Evolutionary conservation across 2,113 vertebrate species (phyloP).

Genomic region (Oophaga pumilio): DNA sequence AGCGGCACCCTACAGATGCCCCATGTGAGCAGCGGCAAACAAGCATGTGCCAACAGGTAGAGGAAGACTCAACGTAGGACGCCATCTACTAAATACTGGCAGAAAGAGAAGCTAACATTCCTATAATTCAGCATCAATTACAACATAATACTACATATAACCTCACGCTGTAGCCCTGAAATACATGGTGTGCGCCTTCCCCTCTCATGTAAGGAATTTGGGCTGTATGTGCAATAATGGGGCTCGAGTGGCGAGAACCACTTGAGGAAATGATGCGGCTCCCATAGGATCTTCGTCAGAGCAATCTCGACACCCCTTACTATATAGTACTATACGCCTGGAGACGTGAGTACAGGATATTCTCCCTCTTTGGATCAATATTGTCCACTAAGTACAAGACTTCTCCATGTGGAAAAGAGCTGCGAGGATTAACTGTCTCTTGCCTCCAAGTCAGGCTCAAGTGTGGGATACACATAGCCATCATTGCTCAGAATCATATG

Average conservation of each 20-base stretch:
- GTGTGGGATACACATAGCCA: not conserved
- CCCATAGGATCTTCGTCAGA: constrained; percentile 13
- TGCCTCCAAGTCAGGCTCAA: not conserved
- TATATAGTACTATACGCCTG: not conserved
- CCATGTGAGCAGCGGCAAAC: not conserved
- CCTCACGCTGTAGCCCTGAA: not conserved
- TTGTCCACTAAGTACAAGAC: constrained; percentile 13
- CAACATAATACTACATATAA: no score
- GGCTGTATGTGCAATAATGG: constrained; percentile 66
- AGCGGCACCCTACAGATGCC: not conserved
- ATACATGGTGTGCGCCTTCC: not conserved
- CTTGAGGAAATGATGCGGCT: constrained; percentile 31
- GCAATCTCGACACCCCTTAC: not conserved
- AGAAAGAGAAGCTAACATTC: not conserved
- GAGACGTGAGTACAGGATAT: not conserved
- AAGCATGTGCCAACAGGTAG: not conserved
- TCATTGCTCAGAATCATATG: not conserved
- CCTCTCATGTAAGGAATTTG: not conserved
- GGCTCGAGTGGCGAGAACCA: constrained; percentile 6
- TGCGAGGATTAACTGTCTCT: not conserved
- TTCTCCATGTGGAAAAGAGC: not conserved
- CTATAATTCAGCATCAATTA: no score
- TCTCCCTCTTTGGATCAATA: not conserved
- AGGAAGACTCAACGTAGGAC: not conserved
- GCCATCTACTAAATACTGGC: not conserved